A percentile compares a stretch with the other conserved stretches of the same genome.
These are phyloP conservation scores for Platyscapa corneri DNA, from an alignment of 1,140 invertebrate genomes.

Conservation along the genomic window DNA sequence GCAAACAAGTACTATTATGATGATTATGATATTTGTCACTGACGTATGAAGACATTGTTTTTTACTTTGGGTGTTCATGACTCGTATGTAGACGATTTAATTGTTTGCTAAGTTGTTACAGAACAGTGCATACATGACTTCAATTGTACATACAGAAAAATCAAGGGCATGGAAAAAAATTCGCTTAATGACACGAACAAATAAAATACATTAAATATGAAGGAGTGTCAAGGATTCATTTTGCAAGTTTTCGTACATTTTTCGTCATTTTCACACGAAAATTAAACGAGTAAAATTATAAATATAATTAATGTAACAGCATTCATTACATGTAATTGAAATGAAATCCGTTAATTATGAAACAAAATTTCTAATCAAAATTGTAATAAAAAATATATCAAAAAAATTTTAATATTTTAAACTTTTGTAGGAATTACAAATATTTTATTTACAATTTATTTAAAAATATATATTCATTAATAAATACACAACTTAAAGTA, in stretches of 20 bases:
- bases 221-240: not conserved
- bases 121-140: not conserved
- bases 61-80: conserved; percentile 13
- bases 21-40: conserved; percentile 23
- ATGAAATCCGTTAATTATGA: too few species aligned
- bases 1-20: not conserved
- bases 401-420: too few species aligned
- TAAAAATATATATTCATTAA: too few species aligned
- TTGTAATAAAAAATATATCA: too few species aligned
- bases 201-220: not conserved
- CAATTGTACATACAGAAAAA: too few species aligned
- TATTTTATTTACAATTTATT: too few species aligned
- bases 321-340: too few species aligned
- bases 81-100: not conserved
- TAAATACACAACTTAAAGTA: too few species aligned
- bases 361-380: too few species aligned
- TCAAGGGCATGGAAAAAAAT: too few species aligned
- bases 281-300: not conserved
- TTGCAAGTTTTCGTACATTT: not conserved
- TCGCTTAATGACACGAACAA: not conserved
- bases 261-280: not conserved
- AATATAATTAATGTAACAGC: too few species aligned
- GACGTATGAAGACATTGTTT: conserved; percentile 17
- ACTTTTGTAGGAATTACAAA: too few species aligned
- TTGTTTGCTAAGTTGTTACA: not conserved